Base-by-base conservation (phyloP, 1,140 invertebrate genomes). In the Lepidurus arcticus region DNA sequence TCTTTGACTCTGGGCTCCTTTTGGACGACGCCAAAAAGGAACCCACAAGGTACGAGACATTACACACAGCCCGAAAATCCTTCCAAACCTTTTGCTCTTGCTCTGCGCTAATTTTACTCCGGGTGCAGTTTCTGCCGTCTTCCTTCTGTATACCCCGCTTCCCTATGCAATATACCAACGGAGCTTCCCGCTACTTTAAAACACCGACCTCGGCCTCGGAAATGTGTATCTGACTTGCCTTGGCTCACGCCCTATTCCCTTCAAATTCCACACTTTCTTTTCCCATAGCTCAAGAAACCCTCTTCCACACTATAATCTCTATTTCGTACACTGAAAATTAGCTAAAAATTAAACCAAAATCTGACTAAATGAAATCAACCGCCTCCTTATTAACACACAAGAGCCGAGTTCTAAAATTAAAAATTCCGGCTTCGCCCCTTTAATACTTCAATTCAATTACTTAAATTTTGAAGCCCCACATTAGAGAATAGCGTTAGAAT, bases 61-160 rank as follows among this genome's bases (percentile, higher is more conserved):
- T 65, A 65, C 9, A 65, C 53, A 65, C 53, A 65, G n/a, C 53
- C 16, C 53, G 16, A 65, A 65, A 65, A 65, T n/a, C 53, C 53
- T 65, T 65, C 53, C 53, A 65, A 65, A 65, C 53, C 16, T 34
- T 21, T 65, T 65, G 53, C 53, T 65, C 21, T 65, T 65, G 53
- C 53, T 65, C 53, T 13, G 53, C 53, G 53, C 53, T 65, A 65
- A 65, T 65, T 65, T 65, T 65, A 65, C 53, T 65, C n/a, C 53
- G 53, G 53, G 16, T 8, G 53, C 16, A 65, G 53, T 65, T 7
- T 65, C 53, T 1, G 53, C 53, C 53, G 34, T 65, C 53, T 65
- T 47, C 45, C 16, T 47, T 16, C 16, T 47, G 10, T 47, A 10
- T 21, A n/a, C 21, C 53, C 53, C 53, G 53, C 13, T 65, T 9